Evolutionary conservation across 1,140 invertebrate species (phyloP), one percentile per base, ranked within the genome.

Genomic region (Drosophila bocki): DNA sequence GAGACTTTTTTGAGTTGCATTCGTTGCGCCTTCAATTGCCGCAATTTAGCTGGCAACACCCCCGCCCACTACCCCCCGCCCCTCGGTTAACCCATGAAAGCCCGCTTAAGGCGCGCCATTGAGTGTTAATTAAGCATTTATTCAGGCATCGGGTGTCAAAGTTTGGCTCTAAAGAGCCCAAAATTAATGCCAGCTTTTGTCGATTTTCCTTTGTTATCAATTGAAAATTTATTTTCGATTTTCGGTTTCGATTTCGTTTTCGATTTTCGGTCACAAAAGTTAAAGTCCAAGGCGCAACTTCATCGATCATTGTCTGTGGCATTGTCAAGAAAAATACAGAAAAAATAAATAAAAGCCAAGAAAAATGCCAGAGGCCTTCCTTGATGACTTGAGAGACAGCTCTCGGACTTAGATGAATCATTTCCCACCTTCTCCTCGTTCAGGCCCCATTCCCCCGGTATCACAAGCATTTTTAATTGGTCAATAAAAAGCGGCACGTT

Each of bases 51-150:
- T 54, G 67, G 48, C 50, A 69, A 68, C 37, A 50, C n/a, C 58
- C 61, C 61, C 56, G 17, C 35, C 51, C 57, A 19, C 19, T 2
- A 2, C 19, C 2, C 19, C 1, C 44, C 35, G 39, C 37, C 17
- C 13, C 32, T 12, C 13, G 13, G 19, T 56, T 56, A 56, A 33
- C 61, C 32, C 7, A 37, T 11, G 32, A 65, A 62, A 44, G 64
- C 45, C 58, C 75, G 58, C 80, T 83, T 87, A 80, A 84, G 80
- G 68, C 78, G 50, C 65, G 78, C 84, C 75, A 85, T 88, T 90
- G 85, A 90, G 85, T 88, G 85, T 88, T 88, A 88, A 88, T 88
- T 88, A 88, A 88, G 85, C 85, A 83, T 90, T 88, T 88, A 88
- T 88, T 88, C 85, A 88, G 81, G 81, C 69, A 60, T 78, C 60